Conservation (phyloP, 2,888 invertebrate species). For the Leucania comma region DNA sequence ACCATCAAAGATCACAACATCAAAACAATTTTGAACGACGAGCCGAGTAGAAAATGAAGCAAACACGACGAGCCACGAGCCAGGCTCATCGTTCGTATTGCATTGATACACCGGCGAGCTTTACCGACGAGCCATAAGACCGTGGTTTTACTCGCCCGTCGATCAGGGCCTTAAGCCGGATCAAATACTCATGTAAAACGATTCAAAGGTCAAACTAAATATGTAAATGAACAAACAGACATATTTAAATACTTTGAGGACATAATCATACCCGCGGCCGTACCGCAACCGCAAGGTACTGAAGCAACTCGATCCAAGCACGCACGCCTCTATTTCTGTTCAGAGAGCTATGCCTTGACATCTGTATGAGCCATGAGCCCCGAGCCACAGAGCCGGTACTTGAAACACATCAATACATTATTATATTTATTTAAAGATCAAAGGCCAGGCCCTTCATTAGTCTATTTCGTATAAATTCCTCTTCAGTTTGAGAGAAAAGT, state of each 20-base stretch:
- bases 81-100: no score
- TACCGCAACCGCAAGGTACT: conserved; percentile 63
- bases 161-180: no score
- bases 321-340: conserved; percentile 70
- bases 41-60: no score
- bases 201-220: conserved; percentile 9
- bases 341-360: conserved; percentile 61
- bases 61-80: no score
- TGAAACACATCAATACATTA: conserved; percentile 52
- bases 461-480: conserved; percentile 33
- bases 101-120: no score
- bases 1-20: no score
- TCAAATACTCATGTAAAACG: not conserved
- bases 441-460: conserved; percentile 51
- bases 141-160: no score
- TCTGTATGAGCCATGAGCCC: conserved; percentile 24
- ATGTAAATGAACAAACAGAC: conserved; percentile 12
- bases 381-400: conserved; percentile 46
- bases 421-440: conserved; percentile 62
- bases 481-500: conserved; percentile 2
- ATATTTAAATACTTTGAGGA: conserved; percentile 45
- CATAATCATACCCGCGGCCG: conserved; percentile 52
- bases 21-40: no score
- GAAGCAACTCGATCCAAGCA: conserved; percentile 56
- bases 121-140: no score